phyloP scores from a whole-genome alignment of 2,113 vertebrate genomes.

The Tonatia bakeri region DNA sequence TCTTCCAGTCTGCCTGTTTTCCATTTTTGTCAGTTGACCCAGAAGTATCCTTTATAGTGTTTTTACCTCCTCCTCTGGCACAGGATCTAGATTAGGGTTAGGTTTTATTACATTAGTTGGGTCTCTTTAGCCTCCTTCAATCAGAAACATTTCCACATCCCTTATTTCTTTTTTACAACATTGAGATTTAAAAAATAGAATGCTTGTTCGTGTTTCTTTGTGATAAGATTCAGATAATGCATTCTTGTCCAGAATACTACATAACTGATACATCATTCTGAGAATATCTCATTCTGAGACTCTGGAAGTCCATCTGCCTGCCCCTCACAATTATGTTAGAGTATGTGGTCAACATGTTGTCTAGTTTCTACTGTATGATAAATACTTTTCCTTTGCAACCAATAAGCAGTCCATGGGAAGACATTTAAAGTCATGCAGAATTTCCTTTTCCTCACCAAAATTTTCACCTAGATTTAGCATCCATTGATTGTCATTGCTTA shows the following conservation, averaged over 20 bases:
- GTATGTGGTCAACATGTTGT: background rate
- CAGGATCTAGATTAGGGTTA: background rate
- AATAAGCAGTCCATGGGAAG: background rate
- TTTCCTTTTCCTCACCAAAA: background rate
- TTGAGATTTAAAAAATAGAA: constrained; percentile 5
- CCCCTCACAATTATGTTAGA: background rate
- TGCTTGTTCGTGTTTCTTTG: background rate
- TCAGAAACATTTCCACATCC: background rate
- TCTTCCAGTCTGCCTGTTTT: background rate
- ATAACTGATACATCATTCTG: background rate
- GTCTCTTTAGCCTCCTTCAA: background rate
- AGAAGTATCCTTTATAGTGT: background rate
- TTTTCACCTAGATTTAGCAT: background rate
- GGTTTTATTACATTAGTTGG: background rate
- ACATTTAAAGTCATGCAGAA: constrained; percentile 18
- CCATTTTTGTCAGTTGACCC: background rate
- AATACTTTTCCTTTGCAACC: background rate
- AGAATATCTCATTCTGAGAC: background rate
- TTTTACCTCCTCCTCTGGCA: background rate
- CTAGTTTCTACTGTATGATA: background rate
- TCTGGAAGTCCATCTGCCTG: background rate
- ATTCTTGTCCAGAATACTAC: background rate
- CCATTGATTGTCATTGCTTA: background rate
- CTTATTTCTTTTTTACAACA: background rate
- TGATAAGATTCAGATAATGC: background rate